Percentiles rank a stretch among this genome's conserved stretches.
These are phyloP conservation scores for Helogale parvula DNA, from an alignment of 2,113 vertebrate genomes.

Conservation along the genomic window DNA sequence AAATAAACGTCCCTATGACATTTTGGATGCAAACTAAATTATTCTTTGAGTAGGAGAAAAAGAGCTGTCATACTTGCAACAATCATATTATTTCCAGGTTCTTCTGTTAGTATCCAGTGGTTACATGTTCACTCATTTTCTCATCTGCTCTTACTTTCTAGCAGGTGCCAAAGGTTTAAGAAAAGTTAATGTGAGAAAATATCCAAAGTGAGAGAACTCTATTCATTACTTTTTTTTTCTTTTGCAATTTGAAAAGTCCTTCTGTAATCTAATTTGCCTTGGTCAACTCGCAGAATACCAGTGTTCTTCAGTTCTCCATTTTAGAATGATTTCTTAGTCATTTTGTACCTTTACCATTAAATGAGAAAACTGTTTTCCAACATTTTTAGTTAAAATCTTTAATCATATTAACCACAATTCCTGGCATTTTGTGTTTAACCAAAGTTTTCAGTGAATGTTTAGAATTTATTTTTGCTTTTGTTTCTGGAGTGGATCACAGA, in stretches of 20 bases:
- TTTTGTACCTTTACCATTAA: background rate
- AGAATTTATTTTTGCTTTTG: background rate
- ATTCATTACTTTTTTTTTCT: background rate
- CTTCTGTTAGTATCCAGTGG: background rate
- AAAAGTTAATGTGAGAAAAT: background rate
- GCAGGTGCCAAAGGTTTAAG: background rate
- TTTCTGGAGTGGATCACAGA: background rate
- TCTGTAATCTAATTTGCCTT: background rate
- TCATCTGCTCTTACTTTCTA: background rate
- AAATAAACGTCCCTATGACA: background rate
- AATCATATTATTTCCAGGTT: background rate
- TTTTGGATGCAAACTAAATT: background rate
- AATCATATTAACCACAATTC: background rate
- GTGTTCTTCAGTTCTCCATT: background rate
- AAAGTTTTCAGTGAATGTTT: background rate
- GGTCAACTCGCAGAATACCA: background rate
- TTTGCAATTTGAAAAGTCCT: background rate
- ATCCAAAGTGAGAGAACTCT: background rate
- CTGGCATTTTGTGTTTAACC: background rate
- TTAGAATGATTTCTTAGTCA: background rate
- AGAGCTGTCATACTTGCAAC: background rate
- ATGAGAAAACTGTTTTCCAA: background rate
- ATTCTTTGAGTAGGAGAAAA: background rate
- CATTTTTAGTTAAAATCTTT: background rate
- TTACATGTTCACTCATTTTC: background rate